Percentiles rank a stretch among this genome's conserved stretches.
These are phyloP conservation scores for Mycalesis mineus DNA, from an alignment of 2,888 invertebrate species.

Conservation along the genomic window DNA sequence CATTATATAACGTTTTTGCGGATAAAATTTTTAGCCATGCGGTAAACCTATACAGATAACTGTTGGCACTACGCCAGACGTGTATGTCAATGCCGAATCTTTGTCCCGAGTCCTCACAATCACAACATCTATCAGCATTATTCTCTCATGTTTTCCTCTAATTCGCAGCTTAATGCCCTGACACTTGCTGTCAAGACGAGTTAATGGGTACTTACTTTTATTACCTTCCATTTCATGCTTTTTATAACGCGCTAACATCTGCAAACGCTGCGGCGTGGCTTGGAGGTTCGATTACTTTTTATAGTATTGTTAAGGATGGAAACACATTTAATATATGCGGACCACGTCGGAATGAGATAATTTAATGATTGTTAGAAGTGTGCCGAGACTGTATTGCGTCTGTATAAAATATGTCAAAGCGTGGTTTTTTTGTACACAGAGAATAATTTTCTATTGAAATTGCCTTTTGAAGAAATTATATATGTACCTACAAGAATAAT, in stretches of 20 bases:
- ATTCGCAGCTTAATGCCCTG: conserved; percentile 39
- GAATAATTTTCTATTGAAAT: too few species aligned
- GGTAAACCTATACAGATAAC: conserved; percentile 29
- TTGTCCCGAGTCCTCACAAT: conserved; percentile 32
- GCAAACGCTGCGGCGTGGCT: background rate
- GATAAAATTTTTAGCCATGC: conserved; percentile 19
- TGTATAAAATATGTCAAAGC: too few species aligned
- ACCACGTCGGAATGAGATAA: too few species aligned
- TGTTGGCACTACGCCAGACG: conserved; percentile 31
- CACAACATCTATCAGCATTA: conserved; percentile 48
- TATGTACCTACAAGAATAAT: too few species aligned
- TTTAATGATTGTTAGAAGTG: too few species aligned
- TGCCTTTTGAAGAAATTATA: too few species aligned
- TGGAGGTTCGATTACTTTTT: too few species aligned
- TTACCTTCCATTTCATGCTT: conserved; percentile 1
- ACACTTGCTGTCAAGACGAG: conserved; percentile 29
- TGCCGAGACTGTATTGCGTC: too few species aligned
- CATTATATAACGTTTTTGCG: conserved; percentile 11
- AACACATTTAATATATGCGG: too few species aligned
- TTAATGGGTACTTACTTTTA: conserved; percentile 13
- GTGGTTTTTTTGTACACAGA: too few species aligned
- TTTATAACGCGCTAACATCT: conserved; percentile 4
- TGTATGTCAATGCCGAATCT: conserved; percentile 51
- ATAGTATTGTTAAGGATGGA: too few species aligned
- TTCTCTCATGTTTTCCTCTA: conserved; percentile 44